Percentiles rank a stretch among this genome's conserved stretches.
These are phyloP conservation scores for Drosophila nannoptera DNA, from an alignment of 1,140 invertebrate species.

Conservation along the genomic window DNA sequence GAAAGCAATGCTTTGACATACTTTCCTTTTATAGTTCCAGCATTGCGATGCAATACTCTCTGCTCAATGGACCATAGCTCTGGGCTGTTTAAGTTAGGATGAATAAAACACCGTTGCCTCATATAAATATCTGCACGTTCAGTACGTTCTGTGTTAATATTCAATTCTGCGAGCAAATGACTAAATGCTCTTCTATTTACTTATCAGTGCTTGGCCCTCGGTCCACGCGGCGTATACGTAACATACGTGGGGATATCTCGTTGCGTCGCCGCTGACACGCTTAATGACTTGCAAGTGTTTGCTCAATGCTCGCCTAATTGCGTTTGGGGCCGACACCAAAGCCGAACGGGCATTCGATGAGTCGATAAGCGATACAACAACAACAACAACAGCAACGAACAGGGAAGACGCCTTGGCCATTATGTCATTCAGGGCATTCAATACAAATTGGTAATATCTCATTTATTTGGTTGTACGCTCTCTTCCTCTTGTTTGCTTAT, in stretches of 20 bases:
- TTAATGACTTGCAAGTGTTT: slow-evolving; percentile 71
- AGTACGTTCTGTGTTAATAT: background rate
- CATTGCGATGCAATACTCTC: slow-evolving; percentile 14
- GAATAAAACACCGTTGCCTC: background rate
- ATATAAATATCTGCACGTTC: background rate
- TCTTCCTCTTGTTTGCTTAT: slow-evolving; percentile 11
- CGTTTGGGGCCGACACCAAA: slow-evolving; percentile 43
- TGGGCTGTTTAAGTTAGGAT: slow-evolving; percentile 18
- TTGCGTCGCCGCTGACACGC: slow-evolving; percentile 63
- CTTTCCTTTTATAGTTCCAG: slow-evolving; percentile 47
- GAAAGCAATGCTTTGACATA: slow-evolving; percentile 67
- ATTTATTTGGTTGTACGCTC: slow-evolving; percentile 63
- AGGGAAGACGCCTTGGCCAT: slow-evolving; percentile 45
- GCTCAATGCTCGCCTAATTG: slow-evolving; percentile 56
- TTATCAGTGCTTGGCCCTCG: background rate
- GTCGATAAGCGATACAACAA: slow-evolving; percentile 25
- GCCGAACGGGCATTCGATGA: slow-evolving; percentile 16
- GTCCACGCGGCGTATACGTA: slow-evolving; percentile 43
- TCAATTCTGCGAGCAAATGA: background rate
- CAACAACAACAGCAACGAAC: slow-evolving; percentile 6
- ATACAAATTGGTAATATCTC: slow-evolving; percentile 77
- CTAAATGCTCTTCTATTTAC: slow-evolving; percentile 13
- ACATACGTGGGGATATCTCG: slow-evolving; percentile 53
- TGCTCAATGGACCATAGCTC: background rate
- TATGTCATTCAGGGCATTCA: slow-evolving; percentile 69